These are phyloP conservation scores for Ecdyonurus torrentis DNA, from an alignment of 2,888 invertebrate species.

Conservation along the genomic window DNA sequence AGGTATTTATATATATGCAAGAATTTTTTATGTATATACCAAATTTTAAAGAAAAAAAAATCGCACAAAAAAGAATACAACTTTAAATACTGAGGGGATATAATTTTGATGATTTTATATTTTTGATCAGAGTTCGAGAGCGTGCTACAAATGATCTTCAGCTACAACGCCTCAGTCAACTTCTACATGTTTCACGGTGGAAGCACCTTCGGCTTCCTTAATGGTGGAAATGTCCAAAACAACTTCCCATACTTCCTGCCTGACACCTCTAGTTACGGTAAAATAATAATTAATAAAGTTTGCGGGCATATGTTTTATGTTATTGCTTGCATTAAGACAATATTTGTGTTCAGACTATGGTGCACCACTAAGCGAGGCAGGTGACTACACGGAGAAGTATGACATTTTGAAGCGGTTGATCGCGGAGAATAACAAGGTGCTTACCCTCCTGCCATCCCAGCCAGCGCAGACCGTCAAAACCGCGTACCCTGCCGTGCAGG, in stretches of 20 bases:
- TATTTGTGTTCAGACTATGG: conserved; percentile 33
- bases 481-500: conserved; percentile 20
- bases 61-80: too few relatives aligned
- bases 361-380: conserved; percentile 33
- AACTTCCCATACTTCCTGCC: not conserved
- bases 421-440: conserved; percentile 18
- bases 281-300: too few relatives aligned
- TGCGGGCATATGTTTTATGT: too few relatives aligned
- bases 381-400: conserved; percentile 33
- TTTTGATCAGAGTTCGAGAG: conserved; percentile 18
- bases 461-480: conserved; percentile 21
- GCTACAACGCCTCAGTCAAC: conserved; percentile 45
- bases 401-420: conserved; percentile 15
- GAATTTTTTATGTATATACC: too few relatives aligned
- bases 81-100: too few relatives aligned
- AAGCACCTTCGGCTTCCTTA: conserved; percentile 60
- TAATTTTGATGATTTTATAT: too few relatives aligned
- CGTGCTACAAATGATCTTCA: conserved; percentile 18
- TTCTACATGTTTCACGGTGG: conserved; percentile 89
- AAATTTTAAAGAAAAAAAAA: too few relatives aligned
- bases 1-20: too few relatives aligned
- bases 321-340: not conserved
- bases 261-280: conserved; percentile 5
- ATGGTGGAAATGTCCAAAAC: conserved; percentile 19
- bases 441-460: conserved; percentile 21